phyloP scores from a whole-genome alignment of 2,113 vertebrate species.

The Condylura cristata region DNA sequence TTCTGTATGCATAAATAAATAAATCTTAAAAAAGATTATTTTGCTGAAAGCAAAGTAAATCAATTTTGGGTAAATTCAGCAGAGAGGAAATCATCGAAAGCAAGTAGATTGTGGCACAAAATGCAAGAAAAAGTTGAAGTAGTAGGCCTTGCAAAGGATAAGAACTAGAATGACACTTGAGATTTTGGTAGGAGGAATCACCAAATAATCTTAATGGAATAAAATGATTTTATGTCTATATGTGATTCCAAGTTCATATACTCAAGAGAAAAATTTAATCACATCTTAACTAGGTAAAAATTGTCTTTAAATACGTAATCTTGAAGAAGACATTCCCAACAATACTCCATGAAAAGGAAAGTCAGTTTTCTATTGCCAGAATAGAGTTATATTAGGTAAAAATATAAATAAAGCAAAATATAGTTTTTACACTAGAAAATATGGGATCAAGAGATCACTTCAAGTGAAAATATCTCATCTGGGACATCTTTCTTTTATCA shows the following conservation, averaged over 20 bases:
- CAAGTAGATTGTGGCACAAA: neutral
- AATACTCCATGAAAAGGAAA: neutral
- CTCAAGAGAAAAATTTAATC: neutral
- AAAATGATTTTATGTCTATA: neutral
- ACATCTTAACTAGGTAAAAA: neutral
- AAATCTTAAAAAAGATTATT: too few species aligned
- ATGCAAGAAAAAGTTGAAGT: neutral
- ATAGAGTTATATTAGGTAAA: neutral
- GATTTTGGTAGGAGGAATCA: neutral
- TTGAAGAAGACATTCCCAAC: neutral
- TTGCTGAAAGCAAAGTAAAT: constrained; percentile 10
- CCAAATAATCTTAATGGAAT: neutral
- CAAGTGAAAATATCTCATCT: neutral
- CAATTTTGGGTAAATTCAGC: neutral
- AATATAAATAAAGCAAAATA: neutral
- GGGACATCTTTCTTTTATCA: neutral
- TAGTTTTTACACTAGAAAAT: neutral
- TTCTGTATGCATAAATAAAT: too few species aligned
- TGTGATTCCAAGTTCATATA: neutral
- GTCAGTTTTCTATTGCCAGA: neutral
- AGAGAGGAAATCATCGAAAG: neutral
- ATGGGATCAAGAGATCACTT: neutral
- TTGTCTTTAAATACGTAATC: neutral
- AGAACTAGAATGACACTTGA: neutral
- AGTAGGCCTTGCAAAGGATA: neutral